phyloP scores from a whole-genome alignment of 2,113 vertebrate genomes.

The Pterocles orientalis region DNA sequence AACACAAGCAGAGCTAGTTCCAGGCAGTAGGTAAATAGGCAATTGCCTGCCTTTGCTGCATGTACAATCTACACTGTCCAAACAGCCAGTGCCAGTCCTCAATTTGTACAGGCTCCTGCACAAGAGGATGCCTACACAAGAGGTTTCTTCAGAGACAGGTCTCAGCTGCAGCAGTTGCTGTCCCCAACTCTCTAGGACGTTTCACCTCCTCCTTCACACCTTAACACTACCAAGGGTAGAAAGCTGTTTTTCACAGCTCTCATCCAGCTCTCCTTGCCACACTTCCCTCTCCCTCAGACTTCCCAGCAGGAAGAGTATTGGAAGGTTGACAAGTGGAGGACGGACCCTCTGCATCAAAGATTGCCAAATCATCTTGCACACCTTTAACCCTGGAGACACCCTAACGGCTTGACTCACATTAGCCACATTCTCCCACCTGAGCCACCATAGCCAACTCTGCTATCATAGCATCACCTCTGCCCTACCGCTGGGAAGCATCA shows the following conservation, averaged over 20 bases:
- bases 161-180: not conserved
- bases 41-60: not conserved
- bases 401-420: not conserved
- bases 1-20: not conserved
- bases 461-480: not conserved
- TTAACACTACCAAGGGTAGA: not conserved
- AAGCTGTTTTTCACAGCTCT: not conserved
- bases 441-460: not conserved
- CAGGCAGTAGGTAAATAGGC: not conserved
- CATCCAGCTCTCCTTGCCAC: not conserved
- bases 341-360: not conserved
- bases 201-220: not conserved
- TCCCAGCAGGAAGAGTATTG: not conserved
- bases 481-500: not conserved
- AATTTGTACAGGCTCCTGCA: not conserved
- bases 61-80: rapidly evolving
- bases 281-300: not conserved
- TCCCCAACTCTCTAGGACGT: not conserved
- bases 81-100: not conserved
- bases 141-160: not conserved
- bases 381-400: not conserved
- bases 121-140: not conserved
- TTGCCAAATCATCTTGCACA: not conserved
- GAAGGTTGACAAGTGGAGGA: not conserved
- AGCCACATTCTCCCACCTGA: not conserved